Base-by-base conservation (phyloP, 2,113 vertebrate species). In the Oncorhynchus gorbuscha region DNA sequence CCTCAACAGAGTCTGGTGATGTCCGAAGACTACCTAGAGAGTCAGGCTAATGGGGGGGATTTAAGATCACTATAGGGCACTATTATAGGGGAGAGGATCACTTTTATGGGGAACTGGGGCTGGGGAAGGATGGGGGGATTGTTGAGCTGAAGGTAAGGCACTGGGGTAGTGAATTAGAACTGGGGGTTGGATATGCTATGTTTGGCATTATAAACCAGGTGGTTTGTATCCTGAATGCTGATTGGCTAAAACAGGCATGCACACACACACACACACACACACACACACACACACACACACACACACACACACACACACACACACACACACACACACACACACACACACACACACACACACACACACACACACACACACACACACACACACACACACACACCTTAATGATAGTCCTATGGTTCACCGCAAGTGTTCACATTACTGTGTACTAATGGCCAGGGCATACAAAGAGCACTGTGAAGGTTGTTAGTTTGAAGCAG, bases 271-370 rank as follows among this genome's bases (percentile, higher is more conserved):
- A 74, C 39, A 39, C 26, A 81, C 18, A 51, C 28, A 18, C 72
- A 62, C 35, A 74, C 39, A 39, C 26, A 81, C 18, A 51, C 14
- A n/a, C 30, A 35, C 30, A 35, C 28, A 18, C 72, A 62, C 35
- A 74, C 39, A 39, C 26, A 81, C 18, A 51, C 14, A n/a, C 30
- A 35, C 30, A 35, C 28, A 18, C 72, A 62, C 35, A 74, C 39
- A 39, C 26, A 81, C 18, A 51, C 14, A n/a, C 30, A 35, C 30
- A 35, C 28, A 18, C 72, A 62, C 35, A 74, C 39, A 39, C 26
- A 81, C 18, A 51, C 14, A n/a, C 30, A 35, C 30, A 35, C 28
- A 18, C 72, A 62, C 35, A 74, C 39, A 39, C 26, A 81, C 18
- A 51, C 14, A n/a, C 30, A 35, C 30, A 35, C 28, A 18, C 72